Evolutionary conservation across 2,797 vertebrate genomes (phyloP).

Genomic region (Pangasius macronema): DNA sequence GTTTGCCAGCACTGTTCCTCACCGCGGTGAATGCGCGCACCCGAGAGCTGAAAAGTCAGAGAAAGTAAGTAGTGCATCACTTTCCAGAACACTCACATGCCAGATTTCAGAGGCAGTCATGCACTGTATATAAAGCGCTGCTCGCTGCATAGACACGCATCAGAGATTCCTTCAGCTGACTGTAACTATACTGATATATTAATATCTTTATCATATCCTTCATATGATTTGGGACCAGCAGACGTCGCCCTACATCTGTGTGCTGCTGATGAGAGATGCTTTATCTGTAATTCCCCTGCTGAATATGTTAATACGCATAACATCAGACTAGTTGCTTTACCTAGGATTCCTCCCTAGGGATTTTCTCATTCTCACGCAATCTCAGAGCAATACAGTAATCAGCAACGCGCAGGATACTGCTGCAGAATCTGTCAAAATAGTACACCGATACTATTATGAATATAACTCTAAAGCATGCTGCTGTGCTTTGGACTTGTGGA

Average conservation of each 20-base stretch:
- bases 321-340: neutral
- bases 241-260: neutral
- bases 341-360: neutral
- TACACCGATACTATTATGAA: neutral
- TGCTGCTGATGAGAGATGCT: slow-evolving; percentile 18
- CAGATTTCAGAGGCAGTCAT: neutral
- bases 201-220: neutral
- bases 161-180: neutral
- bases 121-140: neutral
- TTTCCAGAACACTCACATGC: neutral
- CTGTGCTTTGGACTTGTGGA: neutral
- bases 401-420: neutral
- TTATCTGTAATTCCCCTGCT: neutral
- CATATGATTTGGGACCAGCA: neutral
- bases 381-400: neutral
- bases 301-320: neutral
- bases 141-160: neutral
- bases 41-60: slow-evolving; percentile 27
- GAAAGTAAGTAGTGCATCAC: slow-evolving; percentile 29
- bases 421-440: neutral
- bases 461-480: neutral
- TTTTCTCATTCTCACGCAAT: neutral
- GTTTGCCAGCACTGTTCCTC: slow-evolving; percentile 3
- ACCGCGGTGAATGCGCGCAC: slow-evolving; percentile 40
- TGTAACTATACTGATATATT: too few species aligned